Percentiles rank a stretch among this genome's conserved stretches.
These are phyloP conservation scores for Acropternis orthonyx DNA, from an alignment of 2,797 vertebrate species.

Conservation along the genomic window DNA sequence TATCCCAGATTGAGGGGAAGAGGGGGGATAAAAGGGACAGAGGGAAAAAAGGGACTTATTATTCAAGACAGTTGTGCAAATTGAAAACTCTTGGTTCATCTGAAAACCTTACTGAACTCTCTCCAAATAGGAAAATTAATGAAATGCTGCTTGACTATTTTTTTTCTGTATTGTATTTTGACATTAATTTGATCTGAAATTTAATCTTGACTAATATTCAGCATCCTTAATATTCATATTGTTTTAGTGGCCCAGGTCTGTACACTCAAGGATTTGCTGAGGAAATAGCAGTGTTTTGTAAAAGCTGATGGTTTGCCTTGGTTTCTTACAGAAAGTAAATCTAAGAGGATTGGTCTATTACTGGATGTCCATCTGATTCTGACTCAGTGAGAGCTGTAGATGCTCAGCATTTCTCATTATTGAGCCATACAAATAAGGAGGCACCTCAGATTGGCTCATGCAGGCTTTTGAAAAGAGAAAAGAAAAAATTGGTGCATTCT, in stretches of 20 bases:
- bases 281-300: not conserved
- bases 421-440: not conserved
- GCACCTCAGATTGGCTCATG: not conserved
- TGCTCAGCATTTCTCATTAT: not conserved
- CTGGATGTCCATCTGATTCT: not conserved
- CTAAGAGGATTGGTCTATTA: not conserved
- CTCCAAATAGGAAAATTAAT: conserved; percentile 55
- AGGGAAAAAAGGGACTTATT: not conserved
- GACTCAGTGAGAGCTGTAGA: not conserved
- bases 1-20: not conserved
- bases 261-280: not conserved
- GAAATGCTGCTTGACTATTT: not conserved
- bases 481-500: not conserved
- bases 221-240: conserved; percentile 13
- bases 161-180: not conserved
- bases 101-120: conserved; percentile 42
- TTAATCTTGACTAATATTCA: conserved; percentile 21
- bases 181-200: conserved; percentile 45
- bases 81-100: conserved; percentile 43
- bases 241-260: not conserved
- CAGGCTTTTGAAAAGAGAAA: not conserved
- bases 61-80: conserved; percentile 46
- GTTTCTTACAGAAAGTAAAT: not conserved
- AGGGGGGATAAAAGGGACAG: rapidly evolving
- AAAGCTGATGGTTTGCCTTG: not conserved